A percentile compares a stretch with the other conserved stretches of the same genome.
phyloP scores from a whole-genome alignment of 2,888 invertebrate genomes.

The Oithona nana region DNA sequence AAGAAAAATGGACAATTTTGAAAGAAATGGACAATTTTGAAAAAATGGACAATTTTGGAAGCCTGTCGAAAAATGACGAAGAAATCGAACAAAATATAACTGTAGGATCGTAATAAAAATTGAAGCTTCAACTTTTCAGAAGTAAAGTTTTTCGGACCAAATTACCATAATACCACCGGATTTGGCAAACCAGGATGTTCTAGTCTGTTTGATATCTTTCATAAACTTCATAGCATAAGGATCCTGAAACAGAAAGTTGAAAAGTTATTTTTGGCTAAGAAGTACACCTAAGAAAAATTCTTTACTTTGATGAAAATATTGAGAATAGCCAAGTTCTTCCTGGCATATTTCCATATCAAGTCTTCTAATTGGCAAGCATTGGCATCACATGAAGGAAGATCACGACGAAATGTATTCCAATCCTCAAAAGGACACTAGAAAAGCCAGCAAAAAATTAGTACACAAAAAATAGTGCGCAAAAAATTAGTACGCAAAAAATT shows the following conservation, averaged over 20 bases:
- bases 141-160: too few species aligned
- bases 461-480: too few species aligned
- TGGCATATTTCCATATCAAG: not conserved
- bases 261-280: not conserved
- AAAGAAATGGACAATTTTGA: too few species aligned
- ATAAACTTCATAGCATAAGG: conserved; percentile 11
- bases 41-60: too few species aligned
- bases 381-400: not conserved
- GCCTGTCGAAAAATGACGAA: too few species aligned
- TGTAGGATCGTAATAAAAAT: too few species aligned
- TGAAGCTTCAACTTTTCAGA: too few species aligned
- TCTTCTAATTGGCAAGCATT: not conserved
- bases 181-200: conserved; percentile 10
- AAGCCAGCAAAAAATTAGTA: too few species aligned
- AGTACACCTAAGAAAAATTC: not conserved
- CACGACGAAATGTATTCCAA: not conserved
- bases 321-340: conserved; percentile 4
- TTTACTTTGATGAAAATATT: conserved; percentile 11
- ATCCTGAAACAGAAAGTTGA: not conserved
- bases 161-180: conserved; percentile 8
- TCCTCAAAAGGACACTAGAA: not conserved
- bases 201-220: conserved; percentile 10
- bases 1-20: too few species aligned
- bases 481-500: too few species aligned
- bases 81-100: too few species aligned